Conservation (phyloP, 2,888 invertebrate genomes). For the Callinectes sapidus region DNA sequence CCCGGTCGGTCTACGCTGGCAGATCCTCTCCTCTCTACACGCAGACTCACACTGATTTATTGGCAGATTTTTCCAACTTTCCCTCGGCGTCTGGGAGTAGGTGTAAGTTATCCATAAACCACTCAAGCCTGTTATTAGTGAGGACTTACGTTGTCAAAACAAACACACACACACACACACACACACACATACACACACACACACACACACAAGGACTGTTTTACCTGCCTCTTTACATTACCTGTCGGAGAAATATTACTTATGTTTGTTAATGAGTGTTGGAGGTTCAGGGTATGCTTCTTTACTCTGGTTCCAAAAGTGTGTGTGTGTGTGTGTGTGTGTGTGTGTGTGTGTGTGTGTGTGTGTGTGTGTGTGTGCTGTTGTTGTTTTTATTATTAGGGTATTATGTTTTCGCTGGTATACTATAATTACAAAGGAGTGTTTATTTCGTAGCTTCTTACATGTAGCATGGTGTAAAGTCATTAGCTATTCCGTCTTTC, state of each 20-base stretch:
- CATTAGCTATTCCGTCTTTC: background rate
- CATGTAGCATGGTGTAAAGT: background rate
- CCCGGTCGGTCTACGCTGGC: background rate
- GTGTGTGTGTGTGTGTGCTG: background rate
- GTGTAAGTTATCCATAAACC: constrained; percentile 1
- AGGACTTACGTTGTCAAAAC: background rate
- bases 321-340: background rate
- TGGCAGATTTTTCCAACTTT: background rate
- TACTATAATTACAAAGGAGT: background rate
- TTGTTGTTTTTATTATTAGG: background rate
- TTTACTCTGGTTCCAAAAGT: background rate
- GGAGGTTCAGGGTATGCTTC: background rate
- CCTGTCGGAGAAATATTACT: background rate
- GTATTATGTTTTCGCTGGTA: background rate
- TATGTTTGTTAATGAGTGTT: background rate
- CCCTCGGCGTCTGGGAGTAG: background rate
- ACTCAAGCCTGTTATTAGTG: constrained; percentile 1
- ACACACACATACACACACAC: constrained; percentile 12
- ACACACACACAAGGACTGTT: background rate
- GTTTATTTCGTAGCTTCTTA: background rate
- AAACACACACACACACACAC: background rate
- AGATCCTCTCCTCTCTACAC: background rate
- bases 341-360: background rate
- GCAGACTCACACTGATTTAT: background rate
- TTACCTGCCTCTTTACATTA: background rate